Evolutionary conservation across 2,888 invertebrate species (phyloP).

Genomic region (Thymelicus sylvestris): DNA sequence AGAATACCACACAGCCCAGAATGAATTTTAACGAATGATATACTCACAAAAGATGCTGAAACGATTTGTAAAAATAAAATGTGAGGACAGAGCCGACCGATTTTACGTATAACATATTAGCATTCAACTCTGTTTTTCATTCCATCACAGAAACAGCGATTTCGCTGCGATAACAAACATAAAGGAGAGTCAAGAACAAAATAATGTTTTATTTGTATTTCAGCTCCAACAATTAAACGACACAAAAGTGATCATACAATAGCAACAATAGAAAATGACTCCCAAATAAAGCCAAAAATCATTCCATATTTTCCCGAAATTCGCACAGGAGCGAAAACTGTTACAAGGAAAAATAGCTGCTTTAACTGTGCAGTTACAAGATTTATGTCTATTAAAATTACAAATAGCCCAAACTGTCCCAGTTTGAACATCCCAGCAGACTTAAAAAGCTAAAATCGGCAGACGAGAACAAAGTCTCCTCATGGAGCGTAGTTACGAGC

Average conservation of each 20-base stretch:
- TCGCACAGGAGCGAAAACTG: conserved; percentile 1
- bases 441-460: conserved; percentile 55
- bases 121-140: conserved; percentile 38
- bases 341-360: conserved; percentile 5
- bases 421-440: conserved; percentile 51
- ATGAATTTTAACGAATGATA: conserved; percentile 70
- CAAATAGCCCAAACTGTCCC: conserved; percentile 66
- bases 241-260: conserved; percentile 28
- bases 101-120: conserved; percentile 45
- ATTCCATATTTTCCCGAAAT: conserved; percentile 11
- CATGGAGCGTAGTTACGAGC: conserved; percentile 61
- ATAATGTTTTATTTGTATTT: conserved; percentile 25
- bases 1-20: conserved; percentile 58
- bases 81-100: conserved; percentile 61
- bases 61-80: conserved; percentile 78
- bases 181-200: conserved; percentile 21
- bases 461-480: conserved; percentile 55
- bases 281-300: conserved; percentile 36
- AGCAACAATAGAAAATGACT: conserved; percentile 24
- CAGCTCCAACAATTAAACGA: conserved; percentile 32
- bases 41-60: conserved; percentile 65
- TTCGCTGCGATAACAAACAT: conserved; percentile 34
- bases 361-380: conserved; percentile 40
- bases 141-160: conserved; percentile 35
- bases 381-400: conserved; percentile 64